Evolutionary conservation across 2,113 vertebrate species (phyloP), one percentile per base, ranked within the genome.

Genomic region (Gyps fulvus): DNA sequence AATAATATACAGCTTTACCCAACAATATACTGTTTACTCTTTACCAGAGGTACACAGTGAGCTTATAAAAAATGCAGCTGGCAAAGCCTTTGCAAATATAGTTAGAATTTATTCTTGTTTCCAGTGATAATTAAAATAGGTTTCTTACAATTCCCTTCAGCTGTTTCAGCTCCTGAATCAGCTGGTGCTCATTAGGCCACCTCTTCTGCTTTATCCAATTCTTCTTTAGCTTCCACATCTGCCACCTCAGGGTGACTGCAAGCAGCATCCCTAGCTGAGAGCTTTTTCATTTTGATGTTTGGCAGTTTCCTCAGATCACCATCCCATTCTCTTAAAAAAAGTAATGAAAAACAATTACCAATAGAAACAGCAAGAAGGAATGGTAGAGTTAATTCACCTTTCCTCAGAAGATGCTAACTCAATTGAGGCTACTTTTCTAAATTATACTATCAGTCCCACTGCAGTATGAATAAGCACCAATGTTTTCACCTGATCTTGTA

Each of bases 251-350:
- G 32, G 20, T 93, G 90, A 95, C 93, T 97, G 50, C 74, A 89
- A 61, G 98, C 70, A 63, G 94, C 94, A 96, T 98, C 98, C 89
- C 91, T 98, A 58, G 97, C 98, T 22, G 99, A 99, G 11, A 99
- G 81, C 92, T 98, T 99, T 69, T 98, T 98, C 98, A 99, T 98
- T 98, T 99, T 99, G 91, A 99, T 99, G 93, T 99, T 99, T 47
- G 99, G 99, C 77, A 99, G 97, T 95, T 99, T 99, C 97, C 98
- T 99, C 89, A 99, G 97, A 95, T 99, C 99, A 61, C 99, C 99
- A 54, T 98, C 99, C 99, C 99, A 99, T 80, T 99, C 99, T 96
- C 99, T 99, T 94, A 91, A 52, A 73, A 20, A 36, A 59, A 20
- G 25, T 25, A 45, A 52, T n/a, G 11, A 55, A 70, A 63, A 59